Conservation (phyloP, 37 sponge, comb jelly and placozoan genomes). For the Spongilla lacustris region DNA sequence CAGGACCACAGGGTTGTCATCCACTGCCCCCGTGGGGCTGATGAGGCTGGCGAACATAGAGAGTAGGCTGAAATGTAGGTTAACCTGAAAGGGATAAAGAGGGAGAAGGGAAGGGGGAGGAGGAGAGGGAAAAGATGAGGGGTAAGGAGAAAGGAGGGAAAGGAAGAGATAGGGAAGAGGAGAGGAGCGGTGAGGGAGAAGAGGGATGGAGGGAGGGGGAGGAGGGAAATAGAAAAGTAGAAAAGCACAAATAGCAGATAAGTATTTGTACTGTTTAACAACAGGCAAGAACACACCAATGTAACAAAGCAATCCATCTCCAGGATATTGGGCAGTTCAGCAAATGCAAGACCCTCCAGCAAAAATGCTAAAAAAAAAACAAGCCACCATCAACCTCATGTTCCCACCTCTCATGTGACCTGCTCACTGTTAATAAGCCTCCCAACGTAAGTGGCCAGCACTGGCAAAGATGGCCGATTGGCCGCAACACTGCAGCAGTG, state of each 20-base stretch:
- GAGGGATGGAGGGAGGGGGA: background rate
- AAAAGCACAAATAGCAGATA: too few relatives aligned
- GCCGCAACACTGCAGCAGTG: constrained; percentile 20
- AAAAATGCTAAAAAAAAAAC: constrained; percentile 24
- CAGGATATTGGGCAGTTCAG: constrained; percentile 50
- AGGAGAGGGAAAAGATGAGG: background rate
- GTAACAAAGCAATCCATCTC: constrained; percentile 59
- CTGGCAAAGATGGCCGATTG: background rate
- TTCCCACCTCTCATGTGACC: background rate
- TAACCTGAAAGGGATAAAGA: constrained; percentile 12
- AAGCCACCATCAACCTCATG: background rate
- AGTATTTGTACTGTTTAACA: background rate
- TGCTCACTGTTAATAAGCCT: background rate
- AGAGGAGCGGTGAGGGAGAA: background rate
- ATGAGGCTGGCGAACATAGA: constrained; percentile 22
- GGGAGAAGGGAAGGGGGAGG: background rate
- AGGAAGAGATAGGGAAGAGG: background rate
- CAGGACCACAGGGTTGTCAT: constrained; percentile 15
- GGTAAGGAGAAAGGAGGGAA: background rate
- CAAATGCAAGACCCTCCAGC: constrained; percentile 15
- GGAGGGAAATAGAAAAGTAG: too few relatives aligned
- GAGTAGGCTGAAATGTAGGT: constrained; percentile 49
- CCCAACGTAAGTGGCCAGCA: constrained; percentile 1
- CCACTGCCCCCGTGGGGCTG: background rate
- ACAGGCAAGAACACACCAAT: constrained; percentile 23